Evolutionary conservation across 2,113 vertebrate genomes (phyloP), one percentile per base, ranked within the genome.

Genomic region (Scomber colias): DNA sequence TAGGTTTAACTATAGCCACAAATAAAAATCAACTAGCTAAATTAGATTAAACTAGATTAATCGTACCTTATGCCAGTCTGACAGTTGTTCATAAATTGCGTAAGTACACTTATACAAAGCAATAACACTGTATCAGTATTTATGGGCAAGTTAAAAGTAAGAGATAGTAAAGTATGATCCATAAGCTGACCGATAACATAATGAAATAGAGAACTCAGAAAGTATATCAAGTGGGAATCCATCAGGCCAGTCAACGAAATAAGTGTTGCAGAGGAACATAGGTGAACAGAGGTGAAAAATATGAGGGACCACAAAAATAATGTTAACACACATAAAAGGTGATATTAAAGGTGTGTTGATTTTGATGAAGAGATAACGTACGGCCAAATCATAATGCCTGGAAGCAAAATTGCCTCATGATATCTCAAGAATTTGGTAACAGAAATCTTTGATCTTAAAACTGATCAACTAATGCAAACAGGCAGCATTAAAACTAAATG

Each of bases 111-210:
- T 27, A 21, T 21, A 48, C 7, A n/a, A 45, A 40, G 21, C 11
- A 50, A 44, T 27, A 70, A 55, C 27, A 62, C 71, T 75, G 51
- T 35, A 55, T 19, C 8, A 16, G 17, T 46, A n/a, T 53, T 63
- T 74, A 35, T 30, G 27, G 48, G 40, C 45, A 53, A 40, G 24
- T 35, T 24, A 3, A 21, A 31, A 40, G 16, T 45, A 56, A 54
- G 9, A 27, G 24, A 27, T 27, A 27, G 24, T 27, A 27, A 27
- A 27, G 24, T 27, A 27, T 27, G 24, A 27, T 27, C 24, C 24
- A 40, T 75, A 44, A 46, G 31, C 10, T 40, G 16, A n/a, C 51
- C 62, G 35, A 40, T 7, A 40, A 40, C 9, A 40, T 40, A 40
- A 40, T 7, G 7, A 40, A 40, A 40, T 40, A 40, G 9, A 54